Conservation (phyloP, 2,113 vertebrate species). For the Piliocolobus tephrosceles region DNA sequence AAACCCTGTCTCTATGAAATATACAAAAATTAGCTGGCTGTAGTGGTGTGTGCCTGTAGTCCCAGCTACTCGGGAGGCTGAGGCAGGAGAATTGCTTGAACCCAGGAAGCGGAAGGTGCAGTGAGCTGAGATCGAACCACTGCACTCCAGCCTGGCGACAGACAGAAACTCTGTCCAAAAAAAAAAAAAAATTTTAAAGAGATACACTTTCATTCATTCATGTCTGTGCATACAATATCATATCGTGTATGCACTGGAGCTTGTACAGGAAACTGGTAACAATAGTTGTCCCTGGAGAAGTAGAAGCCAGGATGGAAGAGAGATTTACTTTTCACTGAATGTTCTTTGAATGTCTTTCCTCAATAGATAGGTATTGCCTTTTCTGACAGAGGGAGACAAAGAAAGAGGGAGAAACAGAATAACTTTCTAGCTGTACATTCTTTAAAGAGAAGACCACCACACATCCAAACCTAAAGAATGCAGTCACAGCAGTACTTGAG, state of each 20-base stretch:
- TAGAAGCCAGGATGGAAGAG: fast-evolving
- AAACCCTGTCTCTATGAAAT: no score
- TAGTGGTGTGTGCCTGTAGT: no score
- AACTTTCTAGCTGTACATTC: background rate
- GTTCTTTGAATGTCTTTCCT: background rate
- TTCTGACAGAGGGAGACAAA: background rate
- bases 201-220: background rate
- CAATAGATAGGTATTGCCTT: background rate
- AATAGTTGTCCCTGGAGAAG: fast-evolving
- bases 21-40: no score
- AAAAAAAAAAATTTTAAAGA: no score
- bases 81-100: no score
- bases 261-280: fast-evolving
- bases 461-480: background rate
- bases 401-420: background rate
- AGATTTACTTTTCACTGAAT: background rate
- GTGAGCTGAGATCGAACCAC: no score
- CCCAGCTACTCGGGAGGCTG: no score
- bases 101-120: no score
- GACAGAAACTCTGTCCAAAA: no score
- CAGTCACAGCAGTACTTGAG: background rate
- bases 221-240: fast-evolving
- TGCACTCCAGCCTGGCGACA: no score
- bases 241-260: fast-evolving
- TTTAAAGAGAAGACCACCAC: background rate